Percentiles rank a stretch among this genome's conserved stretches.
Conservation (phyloP, 2,888 invertebrate species). For the Gisinianus flammeolus region DNA sequence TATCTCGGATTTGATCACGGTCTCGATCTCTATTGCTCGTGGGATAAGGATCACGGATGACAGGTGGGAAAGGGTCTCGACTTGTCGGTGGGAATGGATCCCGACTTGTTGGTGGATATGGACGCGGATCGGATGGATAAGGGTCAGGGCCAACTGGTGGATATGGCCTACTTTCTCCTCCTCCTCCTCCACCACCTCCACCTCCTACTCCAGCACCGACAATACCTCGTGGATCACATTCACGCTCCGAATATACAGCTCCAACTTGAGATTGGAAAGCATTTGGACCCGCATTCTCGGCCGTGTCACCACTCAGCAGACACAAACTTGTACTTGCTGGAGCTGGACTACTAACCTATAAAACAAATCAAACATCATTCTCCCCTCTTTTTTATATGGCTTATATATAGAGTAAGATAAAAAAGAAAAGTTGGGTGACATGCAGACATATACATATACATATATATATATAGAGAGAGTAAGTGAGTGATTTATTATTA, state of each 20-base stretch:
- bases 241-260: conserved; percentile 61
- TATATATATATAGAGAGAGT: no score
- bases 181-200: conserved; percentile 33
- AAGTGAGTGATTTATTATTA: background rate
- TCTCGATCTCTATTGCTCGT: conserved; percentile 45
- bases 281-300: conserved; percentile 60
- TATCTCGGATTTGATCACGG: conserved; percentile 41
- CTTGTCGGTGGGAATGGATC: conserved; percentile 55
- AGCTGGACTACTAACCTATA: conserved; percentile 29
- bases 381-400: background rate
- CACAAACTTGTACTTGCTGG: conserved; percentile 60
- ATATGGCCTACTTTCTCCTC: conserved; percentile 47
- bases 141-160: conserved; percentile 54
- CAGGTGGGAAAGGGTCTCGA: conserved; percentile 56
- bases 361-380: background rate
- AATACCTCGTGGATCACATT: conserved; percentile 59
- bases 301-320: conserved; percentile 62
- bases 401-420: background rate
- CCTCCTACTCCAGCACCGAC: conserved; percentile 43
- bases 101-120: conserved; percentile 51
- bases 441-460: no score
- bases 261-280: conserved; percentile 61
- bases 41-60: conserved; percentile 55
- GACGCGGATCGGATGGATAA: conserved; percentile 50
- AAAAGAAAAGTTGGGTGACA: background rate